Base-by-base conservation (phyloP, 2,797 vertebrate genomes). In the Margarornis squamiger region DNA sequence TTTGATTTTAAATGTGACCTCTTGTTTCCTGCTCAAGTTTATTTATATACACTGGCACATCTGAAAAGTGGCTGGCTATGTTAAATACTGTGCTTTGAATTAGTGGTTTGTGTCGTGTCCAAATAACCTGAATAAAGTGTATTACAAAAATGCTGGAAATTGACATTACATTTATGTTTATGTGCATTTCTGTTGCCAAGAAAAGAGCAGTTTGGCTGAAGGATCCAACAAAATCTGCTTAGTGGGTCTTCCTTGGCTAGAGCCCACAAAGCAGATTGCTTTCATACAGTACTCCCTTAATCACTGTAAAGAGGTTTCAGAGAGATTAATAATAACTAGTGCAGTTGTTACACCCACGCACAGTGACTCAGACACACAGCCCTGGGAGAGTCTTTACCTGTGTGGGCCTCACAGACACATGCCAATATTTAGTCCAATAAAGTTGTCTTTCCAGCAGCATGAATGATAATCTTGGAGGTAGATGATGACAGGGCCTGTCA, bases 271-370 rank as follows among this genome's bases (percentile, higher is more conserved):
- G 61, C 93, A 81, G 87, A 72, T 94, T 97, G 95, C 92, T 94
- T 94, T 95, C 83, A 74, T 82, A 76, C 54, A 90, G 83, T 82
- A 75, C 83, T 96, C 86, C 67, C 81, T 96, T 96, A 96, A 96
- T 96, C 96, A 96, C 65, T 55, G 54, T 75, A 94, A 96, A 96
- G 86, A 91, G 89, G 92, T 94, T 97, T 96, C 86, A 91, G 90
- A 88, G 87, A 97, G 93, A 97, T 96, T 96, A 96, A 96, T 97
- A 97, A 97, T 96, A 97, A 97, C 94, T 68, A 78, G 77, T 83
- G 88, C 78, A 82, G 92, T 96, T 88, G 63, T 88, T 94, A 93
- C 95, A 95, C 96, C 96, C 92, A 96, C 95, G 0, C 78, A 32
- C 70, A 61, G 93, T 97, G 97, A 97, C 94, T 97, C 96, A 97